phyloP scores from a whole-genome alignment of 2,113 vertebrate species.

The Lophotis ruficrista region DNA sequence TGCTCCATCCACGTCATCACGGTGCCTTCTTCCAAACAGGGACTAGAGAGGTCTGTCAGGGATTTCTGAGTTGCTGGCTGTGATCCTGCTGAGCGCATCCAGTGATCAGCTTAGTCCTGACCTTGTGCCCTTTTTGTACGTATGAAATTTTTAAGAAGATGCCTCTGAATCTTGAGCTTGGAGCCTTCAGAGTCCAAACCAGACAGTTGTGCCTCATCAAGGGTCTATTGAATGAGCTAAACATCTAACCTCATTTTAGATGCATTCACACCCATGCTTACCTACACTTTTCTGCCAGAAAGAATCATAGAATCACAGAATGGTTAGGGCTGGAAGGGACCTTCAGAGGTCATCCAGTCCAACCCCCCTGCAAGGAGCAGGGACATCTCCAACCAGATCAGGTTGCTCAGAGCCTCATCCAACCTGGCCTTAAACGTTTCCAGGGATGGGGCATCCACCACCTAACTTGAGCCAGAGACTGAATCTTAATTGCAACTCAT shows the following conservation, averaged over 20 bases:
- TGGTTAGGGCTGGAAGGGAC: too few species aligned
- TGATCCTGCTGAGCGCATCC: not conserved
- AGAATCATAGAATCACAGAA: too few species aligned
- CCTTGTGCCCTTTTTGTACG: not conserved
- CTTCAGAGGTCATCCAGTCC: too few species aligned
- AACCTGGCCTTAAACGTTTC: too few species aligned
- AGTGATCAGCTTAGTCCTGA: not conserved
- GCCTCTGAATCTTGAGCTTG: not conserved
- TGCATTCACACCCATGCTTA: not conserved
- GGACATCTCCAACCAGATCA: too few species aligned
- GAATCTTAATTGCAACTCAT: not conserved
- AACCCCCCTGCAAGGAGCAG: too few species aligned
- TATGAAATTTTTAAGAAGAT: not conserved
- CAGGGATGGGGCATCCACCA: too few species aligned
- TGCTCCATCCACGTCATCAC: not conserved
- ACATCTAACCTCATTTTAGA: not conserved
- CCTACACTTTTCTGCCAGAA: not conserved
- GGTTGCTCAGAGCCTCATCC: too few species aligned
- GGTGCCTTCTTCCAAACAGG: not conserved
- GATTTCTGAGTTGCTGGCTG: not conserved
- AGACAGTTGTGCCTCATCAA: not conserved
- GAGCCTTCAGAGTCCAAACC: not conserved
- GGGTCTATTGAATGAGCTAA: not conserved
- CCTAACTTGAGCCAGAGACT: not conserved
- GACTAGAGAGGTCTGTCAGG: not conserved